Evolutionary conservation across 2,113 vertebrate species (phyloP).

Genomic region (Eira barbara): DNA sequence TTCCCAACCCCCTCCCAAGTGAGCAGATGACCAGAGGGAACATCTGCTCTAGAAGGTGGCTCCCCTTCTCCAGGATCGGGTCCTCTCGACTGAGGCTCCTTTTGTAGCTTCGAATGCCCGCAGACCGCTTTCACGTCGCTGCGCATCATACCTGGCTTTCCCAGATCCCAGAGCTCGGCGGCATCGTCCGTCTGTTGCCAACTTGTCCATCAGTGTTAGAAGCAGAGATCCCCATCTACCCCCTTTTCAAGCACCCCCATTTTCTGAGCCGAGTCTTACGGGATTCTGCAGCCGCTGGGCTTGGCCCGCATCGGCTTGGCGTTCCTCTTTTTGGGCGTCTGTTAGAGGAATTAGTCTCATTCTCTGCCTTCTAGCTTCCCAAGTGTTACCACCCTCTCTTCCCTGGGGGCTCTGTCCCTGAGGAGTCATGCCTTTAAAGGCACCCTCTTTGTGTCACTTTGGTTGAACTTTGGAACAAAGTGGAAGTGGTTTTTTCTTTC

Average conservation of each 20-base stretch:
- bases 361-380: background rate
- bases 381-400: no score
- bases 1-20: background rate
- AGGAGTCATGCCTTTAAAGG: background rate
- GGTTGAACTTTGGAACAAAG: background rate
- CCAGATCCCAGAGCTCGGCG: background rate
- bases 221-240: background rate
- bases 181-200: background rate
- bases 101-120: background rate
- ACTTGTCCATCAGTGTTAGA: background rate
- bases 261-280: no score
- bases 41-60: background rate
- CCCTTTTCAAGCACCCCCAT: background rate
- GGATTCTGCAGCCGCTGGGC: background rate
- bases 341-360: no score
- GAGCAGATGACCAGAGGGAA: background rate
- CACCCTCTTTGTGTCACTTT: background rate
- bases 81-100: background rate
- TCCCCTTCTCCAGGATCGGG: background rate
- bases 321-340: background rate
- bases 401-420: background rate
- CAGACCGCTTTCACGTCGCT: background rate
- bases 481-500: background rate
- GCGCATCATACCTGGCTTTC: background rate
- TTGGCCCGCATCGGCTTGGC: fast-evolving